Percentiles rank a stretch among this genome's conserved stretches.
Conservation (phyloP, 2,113 vertebrate species). For the Montifringilla adamsi region DNA sequence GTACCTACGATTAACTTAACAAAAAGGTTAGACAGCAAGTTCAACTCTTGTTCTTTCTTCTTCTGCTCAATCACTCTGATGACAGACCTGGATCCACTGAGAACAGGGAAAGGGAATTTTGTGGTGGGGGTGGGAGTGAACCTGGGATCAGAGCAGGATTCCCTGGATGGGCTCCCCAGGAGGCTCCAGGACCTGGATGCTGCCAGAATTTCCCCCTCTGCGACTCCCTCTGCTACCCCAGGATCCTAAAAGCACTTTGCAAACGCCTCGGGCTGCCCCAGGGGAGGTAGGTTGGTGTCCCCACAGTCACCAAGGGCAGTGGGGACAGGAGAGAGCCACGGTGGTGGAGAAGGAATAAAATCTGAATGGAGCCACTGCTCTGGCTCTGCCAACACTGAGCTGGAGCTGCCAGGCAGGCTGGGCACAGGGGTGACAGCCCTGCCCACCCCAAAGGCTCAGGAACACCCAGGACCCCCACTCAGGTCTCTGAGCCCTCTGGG, state of each 20-base stretch:
- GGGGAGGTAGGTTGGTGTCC: slow-evolving; percentile 20
- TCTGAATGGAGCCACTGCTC: too few species aligned
- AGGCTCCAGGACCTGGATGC: neutral
- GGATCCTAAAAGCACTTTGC: slow-evolving; percentile 12
- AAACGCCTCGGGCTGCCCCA: neutral
- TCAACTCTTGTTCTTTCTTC: neutral
- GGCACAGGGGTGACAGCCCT: neutral
- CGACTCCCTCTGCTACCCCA: neutral
- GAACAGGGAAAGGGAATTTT: neutral
- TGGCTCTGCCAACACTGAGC: fast-evolving
- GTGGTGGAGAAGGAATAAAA: fast-evolving
- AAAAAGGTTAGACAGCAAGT: slow-evolving; percentile 68
- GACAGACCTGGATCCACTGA: slow-evolving; percentile 33
- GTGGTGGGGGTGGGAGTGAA: neutral
- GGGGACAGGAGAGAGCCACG: neutral
- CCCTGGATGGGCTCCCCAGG: neutral
- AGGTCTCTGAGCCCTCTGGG: neutral
- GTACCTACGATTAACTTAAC: slow-evolving; percentile 68
- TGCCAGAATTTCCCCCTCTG: neutral
- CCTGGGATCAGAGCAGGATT: neutral
- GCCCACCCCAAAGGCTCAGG: fast-evolving
- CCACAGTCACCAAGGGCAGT: neutral
- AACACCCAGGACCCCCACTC: neutral
- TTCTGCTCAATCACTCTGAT: neutral
- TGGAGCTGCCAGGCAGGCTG: neutral